phyloP scores from a whole-genome alignment of 2,888 invertebrate genomes.

The Cantharis rustica region DNA sequence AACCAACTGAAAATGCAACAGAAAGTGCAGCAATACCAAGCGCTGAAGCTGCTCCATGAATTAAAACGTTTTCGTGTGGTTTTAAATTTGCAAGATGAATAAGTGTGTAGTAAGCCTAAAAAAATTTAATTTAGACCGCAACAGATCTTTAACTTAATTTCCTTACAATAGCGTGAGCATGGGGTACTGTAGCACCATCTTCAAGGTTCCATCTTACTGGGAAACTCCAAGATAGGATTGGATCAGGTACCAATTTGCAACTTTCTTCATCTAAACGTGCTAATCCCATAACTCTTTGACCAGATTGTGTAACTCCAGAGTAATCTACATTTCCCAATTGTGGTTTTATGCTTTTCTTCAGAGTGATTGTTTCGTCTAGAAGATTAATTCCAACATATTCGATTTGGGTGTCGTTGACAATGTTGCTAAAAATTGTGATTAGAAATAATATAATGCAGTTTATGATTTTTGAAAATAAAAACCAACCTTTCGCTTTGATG shows the following conservation, averaged over 20 bases:
- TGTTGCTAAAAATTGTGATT: conserved; percentile 19
- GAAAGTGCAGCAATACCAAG: conserved; percentile 74
- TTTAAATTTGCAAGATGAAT: conserved; percentile 52
- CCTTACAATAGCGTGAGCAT: conserved; percentile 71
- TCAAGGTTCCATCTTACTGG: conserved; percentile 74
- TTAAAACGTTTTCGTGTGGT: conserved; percentile 58
- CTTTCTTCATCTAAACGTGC: conserved; percentile 52
- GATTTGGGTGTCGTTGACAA: conserved; percentile 40
- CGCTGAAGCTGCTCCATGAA: conserved; percentile 65
- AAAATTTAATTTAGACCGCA: conserved; percentile 23
- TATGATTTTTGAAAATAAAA: neutral
- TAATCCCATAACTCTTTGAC: conserved; percentile 71
- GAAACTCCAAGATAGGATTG: conserved; percentile 66
- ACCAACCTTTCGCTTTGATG: conserved; percentile 33
- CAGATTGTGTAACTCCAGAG: conserved; percentile 52
- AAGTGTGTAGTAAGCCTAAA: conserved; percentile 54
- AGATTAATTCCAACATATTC: conserved; percentile 49
- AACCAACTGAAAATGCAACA: conserved; percentile 64
- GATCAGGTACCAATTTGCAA: conserved; percentile 48
- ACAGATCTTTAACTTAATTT: neutral
- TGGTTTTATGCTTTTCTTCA: conserved; percentile 36
- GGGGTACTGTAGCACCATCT: conserved; percentile 79
- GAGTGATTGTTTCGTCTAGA: conserved; percentile 48
- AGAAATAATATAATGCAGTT: neutral
- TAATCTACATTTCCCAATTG: conserved; percentile 53